Percentiles rank a stretch among this genome's conserved stretches.
Conservation (phyloP, 2,888 invertebrate genomes). For the Melinaea menophilus region DNA sequence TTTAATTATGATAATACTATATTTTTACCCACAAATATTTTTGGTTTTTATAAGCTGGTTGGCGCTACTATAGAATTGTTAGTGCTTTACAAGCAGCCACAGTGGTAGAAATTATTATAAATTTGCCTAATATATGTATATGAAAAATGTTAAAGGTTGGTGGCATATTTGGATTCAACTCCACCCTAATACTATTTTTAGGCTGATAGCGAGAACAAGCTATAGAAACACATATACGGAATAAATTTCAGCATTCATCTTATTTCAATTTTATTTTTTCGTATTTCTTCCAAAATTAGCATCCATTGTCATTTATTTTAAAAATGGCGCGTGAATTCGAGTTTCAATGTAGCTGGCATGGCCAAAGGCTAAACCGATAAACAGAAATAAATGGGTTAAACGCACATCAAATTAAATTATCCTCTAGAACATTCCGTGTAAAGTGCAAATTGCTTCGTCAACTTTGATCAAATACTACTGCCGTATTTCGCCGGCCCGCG, state of each 20-base stretch:
- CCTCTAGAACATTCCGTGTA: slow-evolving; percentile 30
- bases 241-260: too few species aligned
- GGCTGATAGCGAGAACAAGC: too few species aligned
- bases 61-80: too few species aligned
- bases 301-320: slow-evolving; percentile 28
- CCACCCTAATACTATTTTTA: too few species aligned
- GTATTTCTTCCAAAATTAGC: slow-evolving; percentile 7
- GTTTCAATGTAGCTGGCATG: slow-evolving; percentile 40
- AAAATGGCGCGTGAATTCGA: slow-evolving; percentile 35
- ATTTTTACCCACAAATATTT: too few species aligned
- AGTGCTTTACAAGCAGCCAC: too few species aligned
- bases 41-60: too few species aligned
- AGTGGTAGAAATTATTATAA: too few species aligned
- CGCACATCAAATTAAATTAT: slow-evolving; percentile 26
- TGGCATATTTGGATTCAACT: too few species aligned
- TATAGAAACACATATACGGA: neutral
- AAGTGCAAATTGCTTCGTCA: slow-evolving; percentile 32
- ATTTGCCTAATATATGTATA: too few species aligned
- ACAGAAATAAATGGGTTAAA: slow-evolving; percentile 40
- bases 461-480: slow-evolving; percentile 30
- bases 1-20: too few species aligned
- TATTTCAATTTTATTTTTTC: neutral
- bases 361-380: slow-evolving; percentile 41
- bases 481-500: slow-evolving; percentile 40
- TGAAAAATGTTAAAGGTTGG: too few species aligned